Percentiles rank a stretch among this genome's conserved stretches.
These are phyloP conservation scores for Alca torda DNA, from an alignment of 2,797 vertebrate species.

Conservation along the genomic window DNA sequence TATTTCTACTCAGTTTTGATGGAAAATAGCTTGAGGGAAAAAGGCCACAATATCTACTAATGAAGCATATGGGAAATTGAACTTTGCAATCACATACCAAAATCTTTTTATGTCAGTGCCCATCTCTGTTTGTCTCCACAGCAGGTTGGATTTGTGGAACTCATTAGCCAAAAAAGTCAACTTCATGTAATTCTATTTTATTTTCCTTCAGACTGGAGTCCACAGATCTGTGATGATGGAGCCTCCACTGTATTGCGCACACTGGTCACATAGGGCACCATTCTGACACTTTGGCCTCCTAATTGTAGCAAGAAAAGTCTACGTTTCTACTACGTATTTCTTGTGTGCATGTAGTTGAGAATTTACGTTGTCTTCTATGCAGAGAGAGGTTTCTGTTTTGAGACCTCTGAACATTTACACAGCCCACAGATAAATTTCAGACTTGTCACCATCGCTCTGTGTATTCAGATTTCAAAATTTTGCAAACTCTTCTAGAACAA, in stretches of 20 bases:
- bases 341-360: neutral
- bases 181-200: neutral
- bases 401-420: slow-evolving; percentile 66
- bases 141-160: neutral
- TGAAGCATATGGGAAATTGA: neutral
- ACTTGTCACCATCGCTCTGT: neutral
- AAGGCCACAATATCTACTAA: neutral
- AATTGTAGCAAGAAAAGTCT: neutral
- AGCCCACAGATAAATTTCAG: slow-evolving; percentile 65
- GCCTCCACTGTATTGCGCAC: neutral
- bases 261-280: neutral
- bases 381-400: slow-evolving; percentile 1
- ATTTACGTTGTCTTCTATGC: neutral
- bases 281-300: neutral
- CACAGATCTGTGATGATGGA: rapidly evolving
- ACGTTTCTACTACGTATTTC: neutral
- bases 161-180: neutral
- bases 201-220: neutral
- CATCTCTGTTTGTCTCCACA: neutral
- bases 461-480: slow-evolving; percentile 37
- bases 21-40: neutral
- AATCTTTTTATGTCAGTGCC: neutral
- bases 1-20: neutral
- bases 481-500: neutral
- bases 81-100: neutral